phyloP scores from a whole-genome alignment of 1,140 invertebrate genomes.

The Neodiprion pinetum region DNA sequence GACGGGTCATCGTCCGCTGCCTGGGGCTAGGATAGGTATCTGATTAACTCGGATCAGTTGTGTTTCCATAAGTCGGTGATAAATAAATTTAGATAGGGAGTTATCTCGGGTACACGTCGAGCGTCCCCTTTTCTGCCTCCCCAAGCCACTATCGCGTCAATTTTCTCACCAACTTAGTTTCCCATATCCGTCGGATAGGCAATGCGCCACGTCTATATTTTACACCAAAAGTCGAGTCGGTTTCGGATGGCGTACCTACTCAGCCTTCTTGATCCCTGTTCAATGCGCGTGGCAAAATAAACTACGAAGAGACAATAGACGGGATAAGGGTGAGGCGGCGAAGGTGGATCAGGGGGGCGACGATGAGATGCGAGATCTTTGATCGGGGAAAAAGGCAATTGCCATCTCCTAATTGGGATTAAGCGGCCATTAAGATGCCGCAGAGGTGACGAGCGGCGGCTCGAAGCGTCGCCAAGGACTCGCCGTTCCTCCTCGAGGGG shows the following conservation, averaged over 20 bases:
- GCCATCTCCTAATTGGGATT: conserved; percentile 6
- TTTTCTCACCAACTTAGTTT: background rate
- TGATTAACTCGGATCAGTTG: conserved; percentile 14
- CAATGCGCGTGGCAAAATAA: too few relatives aligned
- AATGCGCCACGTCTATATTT: too few relatives aligned
- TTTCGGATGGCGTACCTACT: too few relatives aligned
- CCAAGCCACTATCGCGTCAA: background rate
- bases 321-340: too few relatives aligned
- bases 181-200: background rate
- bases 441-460: background rate
- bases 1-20: conserved; percentile 8
- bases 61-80: conserved; percentile 17
- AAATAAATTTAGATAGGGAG: conserved; percentile 17
- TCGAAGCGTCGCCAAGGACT: too few relatives aligned
- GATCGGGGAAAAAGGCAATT: background rate
- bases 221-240: too few relatives aligned
- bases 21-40: conserved; percentile 2
- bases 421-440: conserved; percentile 9
- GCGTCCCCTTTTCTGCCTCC: background rate
- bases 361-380: background rate
- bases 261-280: too few relatives aligned
- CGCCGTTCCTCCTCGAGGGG: too few relatives aligned
- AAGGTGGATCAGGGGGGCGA: background rate
- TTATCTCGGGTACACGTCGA: background rate
- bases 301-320: too few relatives aligned